Conservation (phyloP, 2,113 vertebrate species). For the Meleagris gallopavo region DNA sequence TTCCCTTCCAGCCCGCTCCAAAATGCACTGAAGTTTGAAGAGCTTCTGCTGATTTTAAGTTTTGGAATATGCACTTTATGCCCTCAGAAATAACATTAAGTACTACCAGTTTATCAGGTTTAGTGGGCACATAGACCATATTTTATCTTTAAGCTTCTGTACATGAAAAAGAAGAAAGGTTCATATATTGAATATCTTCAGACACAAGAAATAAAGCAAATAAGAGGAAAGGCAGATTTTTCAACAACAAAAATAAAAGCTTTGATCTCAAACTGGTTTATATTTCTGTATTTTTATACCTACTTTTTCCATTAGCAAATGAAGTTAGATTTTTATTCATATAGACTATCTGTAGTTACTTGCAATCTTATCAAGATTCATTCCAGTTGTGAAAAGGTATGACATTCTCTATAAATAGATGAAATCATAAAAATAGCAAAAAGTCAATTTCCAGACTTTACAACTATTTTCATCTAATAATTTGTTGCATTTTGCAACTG, state of each 20-base stretch:
- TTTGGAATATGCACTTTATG: neutral
- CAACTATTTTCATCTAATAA: constrained; percentile 16
- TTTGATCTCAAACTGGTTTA: neutral
- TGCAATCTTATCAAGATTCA: neutral
- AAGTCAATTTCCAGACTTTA: constrained; percentile 16
- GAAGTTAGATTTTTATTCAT: neutral
- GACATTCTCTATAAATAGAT: neutral
- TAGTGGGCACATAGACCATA: neutral
- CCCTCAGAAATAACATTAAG: neutral
- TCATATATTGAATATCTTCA: neutral
- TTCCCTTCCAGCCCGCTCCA: neutral
- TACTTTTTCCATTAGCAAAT: neutral
- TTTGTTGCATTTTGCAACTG: neutral
- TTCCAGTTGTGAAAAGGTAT: neutral
- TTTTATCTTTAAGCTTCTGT: neutral
- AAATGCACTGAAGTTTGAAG: neutral
- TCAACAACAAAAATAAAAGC: neutral
- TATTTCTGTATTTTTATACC: neutral
- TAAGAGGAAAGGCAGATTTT: neutral
- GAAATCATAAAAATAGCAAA: constrained; percentile 9
- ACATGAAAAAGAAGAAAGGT: neutral
- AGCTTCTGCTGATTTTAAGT: neutral
- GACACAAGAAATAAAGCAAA: neutral
- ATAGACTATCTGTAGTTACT: neutral
- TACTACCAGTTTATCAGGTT: neutral